Conservation (phyloP, 2,113 vertebrate species). For the Progne subis region DNA sequence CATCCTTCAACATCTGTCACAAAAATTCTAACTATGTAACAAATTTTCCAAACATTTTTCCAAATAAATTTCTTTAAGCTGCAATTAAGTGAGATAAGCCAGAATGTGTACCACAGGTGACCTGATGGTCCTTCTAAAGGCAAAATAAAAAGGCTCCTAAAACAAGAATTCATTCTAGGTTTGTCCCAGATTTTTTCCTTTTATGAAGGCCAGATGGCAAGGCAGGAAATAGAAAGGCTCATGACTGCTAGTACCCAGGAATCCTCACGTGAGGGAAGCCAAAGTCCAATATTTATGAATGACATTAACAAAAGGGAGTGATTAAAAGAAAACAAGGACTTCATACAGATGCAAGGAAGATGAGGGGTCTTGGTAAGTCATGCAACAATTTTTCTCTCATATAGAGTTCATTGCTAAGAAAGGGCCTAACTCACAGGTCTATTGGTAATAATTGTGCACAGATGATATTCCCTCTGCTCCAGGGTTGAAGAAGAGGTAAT, state of each 20-base stretch:
- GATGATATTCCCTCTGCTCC: not conserved
- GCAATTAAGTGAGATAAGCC: not conserved
- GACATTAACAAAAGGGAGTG: not conserved
- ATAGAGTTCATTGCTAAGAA: not conserved
- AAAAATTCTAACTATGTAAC: not conserved
- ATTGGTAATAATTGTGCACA: not conserved
- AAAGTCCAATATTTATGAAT: not conserved
- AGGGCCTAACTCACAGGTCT: not conserved
- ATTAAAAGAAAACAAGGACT: not conserved
- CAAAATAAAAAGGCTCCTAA: not conserved
- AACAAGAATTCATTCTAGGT: not conserved
- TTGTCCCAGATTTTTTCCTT: not conserved
- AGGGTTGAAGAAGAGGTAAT: slow-evolving; percentile 37
- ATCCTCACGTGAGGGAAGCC: not conserved
- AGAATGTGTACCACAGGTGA: not conserved
- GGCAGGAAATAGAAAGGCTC: not conserved
- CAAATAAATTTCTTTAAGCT: not conserved
- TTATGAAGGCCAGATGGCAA: not conserved
- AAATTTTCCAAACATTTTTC: not conserved
- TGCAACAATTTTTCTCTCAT: not conserved
- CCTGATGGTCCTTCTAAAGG: not conserved
- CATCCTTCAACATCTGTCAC: not conserved
- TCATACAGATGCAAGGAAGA: not conserved
- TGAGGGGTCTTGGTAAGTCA: not conserved
- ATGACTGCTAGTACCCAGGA: not conserved